These are phyloP conservation scores for Oplegnathus fasciatus DNA, from an alignment of 2,113 vertebrate species.

Conservation along the genomic window DNA sequence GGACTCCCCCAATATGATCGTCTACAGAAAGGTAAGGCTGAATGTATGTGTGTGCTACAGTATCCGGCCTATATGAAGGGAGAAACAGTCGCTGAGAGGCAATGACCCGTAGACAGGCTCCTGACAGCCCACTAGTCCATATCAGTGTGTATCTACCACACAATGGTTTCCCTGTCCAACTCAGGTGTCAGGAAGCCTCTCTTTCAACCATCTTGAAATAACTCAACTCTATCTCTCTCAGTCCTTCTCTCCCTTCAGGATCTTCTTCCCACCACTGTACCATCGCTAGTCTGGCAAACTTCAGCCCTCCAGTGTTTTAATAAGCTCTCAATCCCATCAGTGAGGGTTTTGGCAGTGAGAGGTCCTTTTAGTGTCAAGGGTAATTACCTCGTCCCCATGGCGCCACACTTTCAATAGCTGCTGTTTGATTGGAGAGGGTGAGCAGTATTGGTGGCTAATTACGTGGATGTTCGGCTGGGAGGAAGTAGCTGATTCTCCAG, in stretches of 20 bases:
- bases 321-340: constrained; percentile 57
- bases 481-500: constrained; percentile 56
- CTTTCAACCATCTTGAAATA: constrained; percentile 30
- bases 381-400: constrained; percentile 65
- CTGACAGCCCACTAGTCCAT: constrained; percentile 55
- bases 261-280: constrained; percentile 12
- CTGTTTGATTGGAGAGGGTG: constrained; percentile 64
- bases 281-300: constrained; percentile 26
- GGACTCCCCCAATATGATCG: constrained; percentile 96
- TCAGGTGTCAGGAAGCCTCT: constrained; percentile 50
- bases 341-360: constrained; percentile 41
- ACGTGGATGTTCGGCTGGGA: constrained; percentile 38
- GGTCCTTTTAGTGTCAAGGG: constrained; percentile 66
- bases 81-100: constrained; percentile 34
- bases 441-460: constrained; percentile 64
- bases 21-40: constrained; percentile 94
- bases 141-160: constrained; percentile 48
- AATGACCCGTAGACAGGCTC: constrained; percentile 43
- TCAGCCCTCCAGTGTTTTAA: constrained; percentile 53
- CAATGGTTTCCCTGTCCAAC: constrained; percentile 47
- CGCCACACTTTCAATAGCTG: constrained; percentile 60
- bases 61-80: constrained; percentile 2
- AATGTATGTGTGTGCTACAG: constrained; percentile 15
- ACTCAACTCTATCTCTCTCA: background rate
- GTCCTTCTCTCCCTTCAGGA: constrained; percentile 8